Evolutionary conservation across 23 tunicate species (phyloP).

Genomic region (Ciona savignyi): DNA sequence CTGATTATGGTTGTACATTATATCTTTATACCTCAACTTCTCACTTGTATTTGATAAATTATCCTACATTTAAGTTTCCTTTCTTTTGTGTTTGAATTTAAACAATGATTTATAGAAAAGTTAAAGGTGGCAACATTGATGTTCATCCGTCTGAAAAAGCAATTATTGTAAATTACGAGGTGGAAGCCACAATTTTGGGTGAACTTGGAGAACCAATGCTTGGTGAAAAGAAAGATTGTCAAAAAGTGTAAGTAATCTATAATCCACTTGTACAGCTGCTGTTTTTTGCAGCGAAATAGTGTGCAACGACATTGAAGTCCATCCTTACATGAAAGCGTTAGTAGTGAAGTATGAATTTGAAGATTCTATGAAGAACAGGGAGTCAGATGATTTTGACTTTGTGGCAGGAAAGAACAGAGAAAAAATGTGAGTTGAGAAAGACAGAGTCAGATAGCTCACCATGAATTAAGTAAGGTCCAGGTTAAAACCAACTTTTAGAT

Average conservation of each 20-base stretch:
- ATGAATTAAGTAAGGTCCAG: too few relatives aligned
- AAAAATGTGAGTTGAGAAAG: background rate
- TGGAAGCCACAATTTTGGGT: conserved; percentile 93
- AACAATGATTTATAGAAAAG: conserved; percentile 77
- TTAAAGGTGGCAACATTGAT: conserved; percentile 87
- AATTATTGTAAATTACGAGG: conserved; percentile 89
- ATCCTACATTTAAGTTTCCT: too few relatives aligned
- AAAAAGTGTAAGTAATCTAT: conserved; percentile 76
- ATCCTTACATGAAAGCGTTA: conserved; percentile 17
- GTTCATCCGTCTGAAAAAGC: conserved; percentile 97
- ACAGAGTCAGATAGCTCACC: too few relatives aligned
- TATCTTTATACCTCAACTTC: too few relatives aligned
- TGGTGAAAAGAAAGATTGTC: conserved; percentile 85
- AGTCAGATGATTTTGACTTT: background rate
- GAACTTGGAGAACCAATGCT: conserved; percentile 95
- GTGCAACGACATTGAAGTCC: conserved; percentile 37
- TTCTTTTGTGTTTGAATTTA: too few relatives aligned
- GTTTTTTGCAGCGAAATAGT: conserved; percentile 10
- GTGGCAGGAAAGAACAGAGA: background rate
- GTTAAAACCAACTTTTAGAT: too few relatives aligned
- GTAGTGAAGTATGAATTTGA: background rate
- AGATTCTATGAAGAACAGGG: background rate
- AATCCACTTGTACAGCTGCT: background rate
- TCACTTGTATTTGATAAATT: too few relatives aligned
- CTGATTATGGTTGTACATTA: too few relatives aligned